Percentiles rank a stretch among this genome's conserved stretches.
phyloP scores from a whole-genome alignment of 2,888 invertebrate species.

The Watsonalla cultraria region DNA sequence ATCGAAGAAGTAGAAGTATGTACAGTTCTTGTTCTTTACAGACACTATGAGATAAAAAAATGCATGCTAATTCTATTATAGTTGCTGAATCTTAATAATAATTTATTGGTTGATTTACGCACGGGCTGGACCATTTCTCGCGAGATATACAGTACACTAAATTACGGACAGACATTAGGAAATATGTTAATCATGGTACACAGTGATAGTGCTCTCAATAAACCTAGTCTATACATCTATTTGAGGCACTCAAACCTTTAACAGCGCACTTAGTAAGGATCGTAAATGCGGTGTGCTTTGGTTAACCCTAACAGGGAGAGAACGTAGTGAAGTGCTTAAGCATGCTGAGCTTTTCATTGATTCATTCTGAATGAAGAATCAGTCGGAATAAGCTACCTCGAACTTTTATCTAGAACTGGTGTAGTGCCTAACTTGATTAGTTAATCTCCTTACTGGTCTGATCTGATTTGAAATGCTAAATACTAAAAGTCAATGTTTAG shows the following conservation, averaged over 20 bases:
- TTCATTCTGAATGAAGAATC: too few species aligned
- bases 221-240: slow-evolving; percentile 21
- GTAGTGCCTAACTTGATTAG: too few species aligned
- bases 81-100: slow-evolving; percentile 12
- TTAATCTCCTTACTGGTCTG: too few species aligned
- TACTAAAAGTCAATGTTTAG: too few species aligned
- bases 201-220: slow-evolving; percentile 15
- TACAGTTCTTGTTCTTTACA: too few species aligned
- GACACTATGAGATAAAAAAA: too few species aligned
- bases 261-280: slow-evolving; percentile 50
- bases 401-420: too few species aligned
- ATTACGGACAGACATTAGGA: slow-evolving; percentile 9
- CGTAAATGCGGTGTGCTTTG: slow-evolving; percentile 31
- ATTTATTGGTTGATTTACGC: slow-evolving; percentile 4
- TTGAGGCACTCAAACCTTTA: slow-evolving; percentile 44
- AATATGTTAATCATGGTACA: slow-evolving; percentile 28
- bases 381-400: too few species aligned
- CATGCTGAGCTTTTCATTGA: background rate
- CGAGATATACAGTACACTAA: background rate
- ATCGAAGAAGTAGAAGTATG: too few species aligned
- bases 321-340: background rate
- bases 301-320: background rate
- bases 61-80: too few species aligned
- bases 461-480: too few species aligned
- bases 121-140: background rate